These are phyloP conservation scores for Porites divaricata DNA, from an alignment of 92 coral and sea anemone genomes.

Conservation along the genomic window DNA sequence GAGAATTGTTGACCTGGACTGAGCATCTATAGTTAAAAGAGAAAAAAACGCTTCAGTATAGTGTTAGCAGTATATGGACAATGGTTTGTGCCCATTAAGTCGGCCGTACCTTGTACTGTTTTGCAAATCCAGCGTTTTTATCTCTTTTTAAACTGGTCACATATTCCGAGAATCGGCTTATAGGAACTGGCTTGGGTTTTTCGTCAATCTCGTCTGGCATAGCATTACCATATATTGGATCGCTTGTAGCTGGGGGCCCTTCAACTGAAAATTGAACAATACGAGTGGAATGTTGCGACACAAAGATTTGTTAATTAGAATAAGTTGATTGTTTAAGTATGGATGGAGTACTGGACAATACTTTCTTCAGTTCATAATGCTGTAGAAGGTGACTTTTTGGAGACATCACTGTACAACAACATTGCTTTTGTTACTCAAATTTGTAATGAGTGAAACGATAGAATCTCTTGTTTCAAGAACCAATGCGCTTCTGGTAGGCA, in stretches of 20 bases:
- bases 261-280: background rate
- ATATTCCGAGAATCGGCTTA: constrained; percentile 53
- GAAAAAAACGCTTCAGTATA: background rate
- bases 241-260: background rate
- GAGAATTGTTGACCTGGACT: constrained; percentile 60
- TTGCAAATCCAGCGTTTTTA: constrained; percentile 13
- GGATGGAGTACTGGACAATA: background rate
- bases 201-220: constrained; percentile 13
- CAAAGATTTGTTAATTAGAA: background rate
- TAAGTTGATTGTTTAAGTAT: no score
- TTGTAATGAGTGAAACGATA: no score
- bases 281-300: background rate
- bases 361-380: no score
- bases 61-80: no score
- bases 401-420: no score
- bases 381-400: no score
- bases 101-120: background rate
- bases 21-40: constrained; percentile 39
- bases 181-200: constrained; percentile 62
- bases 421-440: no score
- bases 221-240: constrained; percentile 17
- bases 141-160: constrained; percentile 51
- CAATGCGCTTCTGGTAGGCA: no score
- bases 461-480: no score
- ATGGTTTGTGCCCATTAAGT: no score